These are phyloP conservation scores for Graphium colonna DNA, from an alignment of 2,888 invertebrate species.

Conservation along the genomic window DNA sequence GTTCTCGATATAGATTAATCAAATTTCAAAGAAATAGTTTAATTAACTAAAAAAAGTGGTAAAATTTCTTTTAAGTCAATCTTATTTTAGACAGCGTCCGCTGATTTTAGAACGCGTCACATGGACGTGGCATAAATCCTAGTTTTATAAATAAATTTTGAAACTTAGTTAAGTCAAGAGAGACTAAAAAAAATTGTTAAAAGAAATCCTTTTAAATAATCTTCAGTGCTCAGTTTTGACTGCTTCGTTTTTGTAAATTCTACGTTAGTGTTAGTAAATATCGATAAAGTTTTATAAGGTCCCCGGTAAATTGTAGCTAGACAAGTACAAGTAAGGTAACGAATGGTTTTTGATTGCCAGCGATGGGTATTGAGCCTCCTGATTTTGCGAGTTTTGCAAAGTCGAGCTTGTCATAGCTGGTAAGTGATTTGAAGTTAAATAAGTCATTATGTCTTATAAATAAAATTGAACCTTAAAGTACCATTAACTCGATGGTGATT, in stretches of 20 bases:
- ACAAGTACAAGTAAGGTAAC: too few species aligned
- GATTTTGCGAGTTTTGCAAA: slow-evolving; percentile 35
- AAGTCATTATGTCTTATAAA: slow-evolving; percentile 65
- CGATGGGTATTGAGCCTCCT: slow-evolving; percentile 3
- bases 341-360: slow-evolving; percentile 5
- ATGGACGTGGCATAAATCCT: background rate
- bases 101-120: too few species aligned
- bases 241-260: background rate
- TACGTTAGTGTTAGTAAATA: background rate
- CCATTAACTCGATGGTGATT: slow-evolving; percentile 46
- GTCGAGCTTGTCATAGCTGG: slow-evolving; percentile 68
- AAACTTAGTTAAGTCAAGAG: background rate
- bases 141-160: background rate
- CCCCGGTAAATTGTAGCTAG: background rate
- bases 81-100: too few species aligned
- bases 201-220: background rate
- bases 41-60: too few species aligned
- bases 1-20: background rate
- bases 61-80: too few species aligned
- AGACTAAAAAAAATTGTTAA: slow-evolving; percentile 19
- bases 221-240: background rate
- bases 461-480: slow-evolving; percentile 45
- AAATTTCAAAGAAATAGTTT: too few species aligned
- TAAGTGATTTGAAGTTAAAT: slow-evolving; percentile 69
- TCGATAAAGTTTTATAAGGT: background rate